phyloP scores from a whole-genome alignment of 35 echinoderm and acorn worm species.

The Nesometra sesokonis region DNA sequence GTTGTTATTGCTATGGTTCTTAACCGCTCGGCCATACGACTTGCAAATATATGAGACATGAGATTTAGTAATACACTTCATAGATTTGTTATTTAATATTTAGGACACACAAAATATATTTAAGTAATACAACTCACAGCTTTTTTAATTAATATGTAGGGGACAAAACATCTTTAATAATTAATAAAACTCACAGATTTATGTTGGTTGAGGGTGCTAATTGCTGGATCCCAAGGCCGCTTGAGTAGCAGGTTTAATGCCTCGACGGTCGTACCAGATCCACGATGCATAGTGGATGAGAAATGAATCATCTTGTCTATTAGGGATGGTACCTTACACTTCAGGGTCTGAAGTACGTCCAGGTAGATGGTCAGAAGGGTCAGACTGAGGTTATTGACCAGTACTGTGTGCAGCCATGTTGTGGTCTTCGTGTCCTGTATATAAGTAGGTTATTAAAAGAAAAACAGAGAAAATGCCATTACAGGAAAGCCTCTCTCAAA shows the following conservation, averaged over 20 bases:
- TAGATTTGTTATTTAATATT: too few relatives aligned
- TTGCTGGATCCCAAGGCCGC: slow-evolving; percentile 92
- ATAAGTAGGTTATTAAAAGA: too few relatives aligned
- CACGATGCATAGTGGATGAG: slow-evolving; percentile 10
- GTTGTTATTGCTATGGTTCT: too few relatives aligned
- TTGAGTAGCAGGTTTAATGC: slow-evolving; percentile 72
- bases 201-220: slow-evolving; percentile 68
- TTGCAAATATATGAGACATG: too few relatives aligned
- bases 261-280: slow-evolving; percentile 55
- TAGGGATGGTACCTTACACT: slow-evolving; percentile 74
- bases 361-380: slow-evolving; percentile 75
- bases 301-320: slow-evolving; percentile 88
- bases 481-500: too few relatives aligned
- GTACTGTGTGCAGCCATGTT: slow-evolving; percentile 64
- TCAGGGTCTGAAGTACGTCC: slow-evolving; percentile 64
- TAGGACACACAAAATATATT: too few relatives aligned
- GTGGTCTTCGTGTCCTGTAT: slow-evolving; percentile 79
- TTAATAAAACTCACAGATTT: slow-evolving; percentile 71
- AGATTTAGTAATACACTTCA: too few relatives aligned
- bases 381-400: slow-evolving; percentile 79
- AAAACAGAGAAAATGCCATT: too few relatives aligned
- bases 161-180: too few relatives aligned
- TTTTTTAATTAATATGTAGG: too few relatives aligned
- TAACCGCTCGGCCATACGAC: too few relatives aligned
- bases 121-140: too few relatives aligned